Conservation (phyloP, 2,888 invertebrate genomes). For the Amitus sp. region DNA sequence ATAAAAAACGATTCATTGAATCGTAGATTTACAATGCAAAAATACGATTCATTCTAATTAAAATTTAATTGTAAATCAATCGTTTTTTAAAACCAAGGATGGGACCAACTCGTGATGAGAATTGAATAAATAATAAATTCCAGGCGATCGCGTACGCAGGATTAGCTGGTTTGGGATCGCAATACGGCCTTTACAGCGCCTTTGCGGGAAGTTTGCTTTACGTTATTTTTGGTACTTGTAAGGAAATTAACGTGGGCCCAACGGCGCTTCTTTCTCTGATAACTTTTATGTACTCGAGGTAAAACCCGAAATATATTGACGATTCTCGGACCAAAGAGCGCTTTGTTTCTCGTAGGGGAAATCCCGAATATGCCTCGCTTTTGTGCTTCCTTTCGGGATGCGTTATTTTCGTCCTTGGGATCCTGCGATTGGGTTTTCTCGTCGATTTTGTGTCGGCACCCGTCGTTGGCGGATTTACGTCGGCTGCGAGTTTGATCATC, state of each 20-base stretch:
- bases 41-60: too few species aligned
- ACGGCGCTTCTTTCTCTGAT: constrained; percentile 82
- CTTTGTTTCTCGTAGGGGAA: constrained; percentile 53
- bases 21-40: too few species aligned
- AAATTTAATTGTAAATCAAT: too few species aligned
- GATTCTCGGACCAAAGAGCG: too few species aligned
- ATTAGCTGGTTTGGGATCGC: constrained; percentile 56
- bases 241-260: constrained; percentile 76
- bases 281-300: constrained; percentile 71
- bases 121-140: too few species aligned
- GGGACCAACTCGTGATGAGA: too few species aligned
- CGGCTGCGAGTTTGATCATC: constrained; percentile 80
- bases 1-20: too few species aligned
- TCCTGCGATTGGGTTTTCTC: constrained; percentile 76
- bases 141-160: constrained; percentile 59
- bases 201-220: constrained; percentile 83
- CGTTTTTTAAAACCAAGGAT: too few species aligned
- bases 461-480: constrained; percentile 80
- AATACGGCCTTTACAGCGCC: constrained; percentile 88
- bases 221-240: constrained; percentile 78
- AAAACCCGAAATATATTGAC: too few species aligned
- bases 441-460: constrained; percentile 80
- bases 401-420: constrained; percentile 73
- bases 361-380: constrained; percentile 72
- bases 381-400: constrained; percentile 76